Percentiles rank a stretch among this genome's conserved stretches.
These are phyloP conservation scores for Falcaria lacertinaria DNA, from an alignment of 2,888 invertebrate genomes.

Conservation along the genomic window DNA sequence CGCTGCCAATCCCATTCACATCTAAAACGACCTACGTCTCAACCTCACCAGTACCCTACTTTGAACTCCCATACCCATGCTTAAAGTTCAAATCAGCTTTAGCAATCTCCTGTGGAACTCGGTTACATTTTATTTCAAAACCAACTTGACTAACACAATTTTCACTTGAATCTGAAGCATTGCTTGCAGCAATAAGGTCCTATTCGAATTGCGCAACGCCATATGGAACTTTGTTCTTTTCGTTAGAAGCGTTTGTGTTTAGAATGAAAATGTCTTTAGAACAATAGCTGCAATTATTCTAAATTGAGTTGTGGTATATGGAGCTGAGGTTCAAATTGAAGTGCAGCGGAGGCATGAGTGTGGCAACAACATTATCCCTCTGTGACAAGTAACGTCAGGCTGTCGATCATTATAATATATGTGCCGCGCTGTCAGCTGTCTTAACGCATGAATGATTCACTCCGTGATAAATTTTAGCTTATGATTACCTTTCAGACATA, in stretches of 20 bases:
- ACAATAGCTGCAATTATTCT: constrained; percentile 6
- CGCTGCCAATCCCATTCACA: constrained; percentile 43
- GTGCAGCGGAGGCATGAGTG: constrained; percentile 30
- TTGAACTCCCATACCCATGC: constrained; percentile 16
- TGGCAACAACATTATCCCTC: constrained; percentile 76
- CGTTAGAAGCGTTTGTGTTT: constrained; percentile 55
- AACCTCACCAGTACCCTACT: constrained; percentile 16
- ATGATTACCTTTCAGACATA: constrained; percentile 78
- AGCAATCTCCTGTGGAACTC: constrained; percentile 26
- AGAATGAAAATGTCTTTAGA: constrained; percentile 45
- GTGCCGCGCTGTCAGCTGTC: constrained; percentile 77
- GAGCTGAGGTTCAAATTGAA: constrained; percentile 23
- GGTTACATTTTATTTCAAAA: constrained; percentile 53
- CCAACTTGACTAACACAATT: constrained; percentile 44
- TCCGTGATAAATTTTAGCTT: constrained; percentile 78
- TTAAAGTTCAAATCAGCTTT: constrained; percentile 18
- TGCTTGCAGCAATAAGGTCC: constrained; percentile 40
- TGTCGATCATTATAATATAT: constrained; percentile 80
- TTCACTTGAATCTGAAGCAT: constrained; percentile 44
- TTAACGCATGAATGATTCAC: constrained; percentile 77
- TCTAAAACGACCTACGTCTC: constrained; percentile 42
- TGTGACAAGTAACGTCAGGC: constrained; percentile 76
- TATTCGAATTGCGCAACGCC: constrained; percentile 33
- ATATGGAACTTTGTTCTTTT: constrained; percentile 69
- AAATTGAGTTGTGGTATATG: constrained; percentile 19